Conservation (phyloP, 2,888 invertebrate genomes). For the Cylindroiulus punctatus region DNA sequence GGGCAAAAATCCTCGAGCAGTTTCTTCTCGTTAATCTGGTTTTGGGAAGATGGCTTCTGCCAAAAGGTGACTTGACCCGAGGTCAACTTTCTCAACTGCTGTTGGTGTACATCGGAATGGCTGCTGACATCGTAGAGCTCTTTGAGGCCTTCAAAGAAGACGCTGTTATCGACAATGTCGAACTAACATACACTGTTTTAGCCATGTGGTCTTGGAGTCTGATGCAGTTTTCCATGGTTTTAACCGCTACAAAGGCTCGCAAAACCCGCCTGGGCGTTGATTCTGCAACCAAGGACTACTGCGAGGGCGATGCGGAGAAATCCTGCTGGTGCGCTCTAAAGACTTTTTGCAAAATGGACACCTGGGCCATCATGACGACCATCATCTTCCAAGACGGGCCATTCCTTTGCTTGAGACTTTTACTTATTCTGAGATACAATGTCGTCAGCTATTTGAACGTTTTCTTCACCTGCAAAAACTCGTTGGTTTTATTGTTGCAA, state of each 20-base stretch:
- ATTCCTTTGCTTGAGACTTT: constrained; percentile 64
- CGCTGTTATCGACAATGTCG: constrained; percentile 59
- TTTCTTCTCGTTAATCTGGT: constrained; percentile 64
- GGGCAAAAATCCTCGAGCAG: constrained; percentile 63
- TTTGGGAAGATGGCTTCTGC: constrained; percentile 65
- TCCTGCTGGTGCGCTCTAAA: constrained; percentile 1
- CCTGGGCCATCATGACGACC: constrained; percentile 67
- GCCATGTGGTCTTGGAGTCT: constrained; percentile 64
- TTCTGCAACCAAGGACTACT: constrained; percentile 56
- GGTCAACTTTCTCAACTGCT: constrained; percentile 66
- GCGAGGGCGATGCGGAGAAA: constrained; percentile 48
- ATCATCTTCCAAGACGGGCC: constrained; percentile 68
- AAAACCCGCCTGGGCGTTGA: constrained; percentile 61
- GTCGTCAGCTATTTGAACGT: constrained; percentile 64
- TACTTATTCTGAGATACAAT: constrained; percentile 59
- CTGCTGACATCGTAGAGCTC: constrained; percentile 62
- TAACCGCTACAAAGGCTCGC: constrained; percentile 64
- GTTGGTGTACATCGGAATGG: constrained; percentile 66
- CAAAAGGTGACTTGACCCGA: constrained; percentile 63
- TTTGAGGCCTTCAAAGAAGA: constrained; percentile 62
- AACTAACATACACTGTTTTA: constrained; percentile 63
- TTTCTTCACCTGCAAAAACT: constrained; percentile 63
- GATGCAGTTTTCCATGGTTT: constrained; percentile 64
- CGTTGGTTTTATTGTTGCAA: constrained; percentile 58
- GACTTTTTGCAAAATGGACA: constrained; percentile 62